A percentile compares a stretch with the other conserved stretches of the same genome.
phyloP scores from a whole-genome alignment of 2,797 vertebrate species.

The Garrulus glandarius region DNA sequence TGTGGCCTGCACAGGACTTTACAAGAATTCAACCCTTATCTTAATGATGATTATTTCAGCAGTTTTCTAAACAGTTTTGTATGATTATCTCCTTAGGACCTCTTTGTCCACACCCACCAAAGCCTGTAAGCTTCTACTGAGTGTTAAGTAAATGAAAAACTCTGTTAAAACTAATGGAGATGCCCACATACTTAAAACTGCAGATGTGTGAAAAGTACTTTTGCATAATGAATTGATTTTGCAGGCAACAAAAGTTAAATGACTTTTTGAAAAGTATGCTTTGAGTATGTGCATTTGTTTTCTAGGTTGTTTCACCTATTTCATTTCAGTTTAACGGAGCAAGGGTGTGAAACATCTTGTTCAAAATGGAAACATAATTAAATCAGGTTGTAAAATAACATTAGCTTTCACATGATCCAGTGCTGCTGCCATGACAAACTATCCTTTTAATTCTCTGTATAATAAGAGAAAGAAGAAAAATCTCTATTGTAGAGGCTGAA shows the following conservation, averaged over 20 bases:
- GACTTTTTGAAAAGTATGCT: not conserved
- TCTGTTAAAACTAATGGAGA: not conserved
- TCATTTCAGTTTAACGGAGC: not conserved
- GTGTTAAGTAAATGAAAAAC: not conserved
- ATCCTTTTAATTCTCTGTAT: not conserved
- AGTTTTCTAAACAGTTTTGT: slow-evolving; percentile 66
- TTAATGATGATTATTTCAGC: slow-evolving; percentile 54
- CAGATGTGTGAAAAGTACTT: not conserved
- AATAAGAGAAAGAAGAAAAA: not conserved
- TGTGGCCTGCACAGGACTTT: slow-evolving; percentile 50
- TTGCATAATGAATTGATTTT: not conserved
- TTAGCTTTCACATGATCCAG: not conserved
- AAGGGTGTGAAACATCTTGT: not conserved
- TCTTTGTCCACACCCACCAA: not conserved
- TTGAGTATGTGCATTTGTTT: not conserved
- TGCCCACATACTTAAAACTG: not conserved
- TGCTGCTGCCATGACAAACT: not conserved
- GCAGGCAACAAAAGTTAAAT: not conserved
- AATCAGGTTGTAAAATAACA: not conserved
- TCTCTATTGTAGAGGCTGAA: not conserved
- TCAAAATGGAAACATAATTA: not conserved
- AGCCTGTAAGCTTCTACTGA: not conserved
- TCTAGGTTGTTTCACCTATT: not conserved
- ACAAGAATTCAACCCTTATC: slow-evolving; percentile 30
- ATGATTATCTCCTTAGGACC: not conserved